phyloP scores from a whole-genome alignment of 2,888 invertebrate genomes.

The Anarsia innoxiella region DNA sequence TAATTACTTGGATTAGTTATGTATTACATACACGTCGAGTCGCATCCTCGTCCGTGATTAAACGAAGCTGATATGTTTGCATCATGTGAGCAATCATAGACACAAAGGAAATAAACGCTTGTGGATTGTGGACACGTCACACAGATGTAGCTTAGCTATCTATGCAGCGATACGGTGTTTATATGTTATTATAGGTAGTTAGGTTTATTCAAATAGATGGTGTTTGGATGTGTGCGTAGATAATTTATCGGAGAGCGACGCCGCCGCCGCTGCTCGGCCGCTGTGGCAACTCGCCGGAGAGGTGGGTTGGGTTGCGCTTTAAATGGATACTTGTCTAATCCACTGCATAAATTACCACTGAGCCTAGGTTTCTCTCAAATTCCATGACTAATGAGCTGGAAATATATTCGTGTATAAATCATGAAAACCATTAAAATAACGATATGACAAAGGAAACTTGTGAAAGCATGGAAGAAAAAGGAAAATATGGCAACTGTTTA shows the following conservation, averaged over 20 bases:
- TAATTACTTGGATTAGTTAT: too few species aligned
- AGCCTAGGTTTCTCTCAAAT: constrained; percentile 64
- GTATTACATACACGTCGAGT: constrained; percentile 5
- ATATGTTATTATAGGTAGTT: constrained; percentile 22
- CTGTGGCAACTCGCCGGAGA: constrained; percentile 28
- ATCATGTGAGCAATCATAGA: constrained; percentile 31
- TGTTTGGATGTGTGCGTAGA: constrained; percentile 40
- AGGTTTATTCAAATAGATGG: constrained; percentile 16
- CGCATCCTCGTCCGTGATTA: constrained; percentile 25
- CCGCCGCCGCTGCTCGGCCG: constrained; percentile 27
- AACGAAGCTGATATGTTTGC: constrained; percentile 21
- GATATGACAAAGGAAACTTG: too few species aligned
- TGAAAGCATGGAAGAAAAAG: too few species aligned
- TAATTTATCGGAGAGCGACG: constrained; percentile 50
- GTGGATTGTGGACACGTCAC: constrained; percentile 31
- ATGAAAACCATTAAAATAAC: too few species aligned
- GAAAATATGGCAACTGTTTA: too few species aligned
- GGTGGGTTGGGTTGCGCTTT: constrained; percentile 59
- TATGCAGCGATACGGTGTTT: constrained; percentile 23
- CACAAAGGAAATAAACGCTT: constrained; percentile 43
- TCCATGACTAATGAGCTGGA: constrained; percentile 53
- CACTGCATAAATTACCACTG: constrained; percentile 59
- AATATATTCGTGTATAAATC: too few species aligned
- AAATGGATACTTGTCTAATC: constrained; percentile 66
- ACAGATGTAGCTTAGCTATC: constrained; percentile 19